Evolutionary conservation across 2,113 vertebrate species (phyloP).

Genomic region (Martes martes): DNA sequence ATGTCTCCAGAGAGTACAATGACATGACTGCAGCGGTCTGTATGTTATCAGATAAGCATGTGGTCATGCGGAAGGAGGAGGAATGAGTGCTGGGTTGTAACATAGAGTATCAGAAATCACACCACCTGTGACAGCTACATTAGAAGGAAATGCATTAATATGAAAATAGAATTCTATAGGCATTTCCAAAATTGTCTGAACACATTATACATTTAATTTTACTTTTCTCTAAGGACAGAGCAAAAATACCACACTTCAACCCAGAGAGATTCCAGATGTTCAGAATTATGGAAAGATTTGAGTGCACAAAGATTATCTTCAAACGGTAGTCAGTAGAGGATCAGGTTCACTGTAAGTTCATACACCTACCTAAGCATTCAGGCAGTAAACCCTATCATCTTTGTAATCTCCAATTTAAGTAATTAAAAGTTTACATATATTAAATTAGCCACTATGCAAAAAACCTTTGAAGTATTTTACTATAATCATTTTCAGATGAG

Average conservation of each 20-base stretch:
- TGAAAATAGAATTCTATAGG: background rate
- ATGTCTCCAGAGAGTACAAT: fast-evolving
- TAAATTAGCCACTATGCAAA: background rate
- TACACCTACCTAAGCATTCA: background rate
- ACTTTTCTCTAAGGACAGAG: background rate
- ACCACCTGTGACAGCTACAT: background rate
- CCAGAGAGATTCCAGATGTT: background rate
- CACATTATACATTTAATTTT: background rate
- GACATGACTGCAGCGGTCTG: fast-evolving
- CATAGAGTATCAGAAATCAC: background rate
- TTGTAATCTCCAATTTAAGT: background rate
- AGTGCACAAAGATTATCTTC: background rate
- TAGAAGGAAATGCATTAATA: background rate
- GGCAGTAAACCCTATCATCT: background rate
- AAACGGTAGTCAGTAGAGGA: background rate
- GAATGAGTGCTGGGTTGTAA: background rate
- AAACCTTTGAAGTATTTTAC: background rate
- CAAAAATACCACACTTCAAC: background rate
- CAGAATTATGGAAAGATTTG: background rate
- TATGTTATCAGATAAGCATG: background rate
- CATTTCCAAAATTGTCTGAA: background rate
- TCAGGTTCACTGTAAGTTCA: background rate
- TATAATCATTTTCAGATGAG: background rate
- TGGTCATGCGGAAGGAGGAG: background rate
- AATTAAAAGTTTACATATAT: background rate